Evolutionary conservation across 2,888 invertebrate genomes (phyloP), one percentile per base, ranked within the genome.

Genomic region (Dolomedes plantarius): DNA sequence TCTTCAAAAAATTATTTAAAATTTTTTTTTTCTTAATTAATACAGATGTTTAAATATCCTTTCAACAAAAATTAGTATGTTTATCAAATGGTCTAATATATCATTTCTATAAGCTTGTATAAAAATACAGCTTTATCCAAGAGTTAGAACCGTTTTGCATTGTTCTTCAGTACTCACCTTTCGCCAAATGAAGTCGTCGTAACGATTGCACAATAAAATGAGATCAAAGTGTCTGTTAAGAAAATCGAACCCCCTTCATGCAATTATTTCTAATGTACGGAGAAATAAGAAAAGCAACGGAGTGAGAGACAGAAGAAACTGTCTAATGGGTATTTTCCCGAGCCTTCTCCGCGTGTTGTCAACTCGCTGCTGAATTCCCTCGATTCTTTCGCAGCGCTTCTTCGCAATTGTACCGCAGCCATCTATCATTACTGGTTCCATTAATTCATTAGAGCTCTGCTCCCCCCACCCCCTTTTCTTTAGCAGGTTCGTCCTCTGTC

Each of bases 401-500:
- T 73, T 76, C 77, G 32, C 31, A 46, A 69, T 77, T 65, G 50
- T 56, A 77, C 39, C 69, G 36, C 69, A 46, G 79, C 74, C 74
- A 86, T 86, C 86, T 86, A 86, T 86, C 86, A 86, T 86, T 86
- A 86, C 78, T 39, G 85, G 72, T 64, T 86, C 86, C 86, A 86
- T 86, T 86, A 86, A 86, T 86, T 86, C 86, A 86, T 86, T 86
- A 86, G 79, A 86, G 75, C 27, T 74, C 79, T 68, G 68, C 86
- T 79, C 65, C 39, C 56, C 29, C 68, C 56, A 50, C 74, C 74
- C 39, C 27, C 79, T 71, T 86, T 85, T 78, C 74, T 79, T 85
- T 73, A 62, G 72, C 71, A 46, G n/a, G 67, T 62, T 73, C 69
- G n/a, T 39, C 69, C 69, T 41, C 13, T 13, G 65, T 73, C 46